Percentiles rank a stretch among this genome's conserved stretches.
These are phyloP conservation scores for Chrysodeixis includens DNA, from an alignment of 2,888 invertebrate genomes.

Conservation along the genomic window DNA sequence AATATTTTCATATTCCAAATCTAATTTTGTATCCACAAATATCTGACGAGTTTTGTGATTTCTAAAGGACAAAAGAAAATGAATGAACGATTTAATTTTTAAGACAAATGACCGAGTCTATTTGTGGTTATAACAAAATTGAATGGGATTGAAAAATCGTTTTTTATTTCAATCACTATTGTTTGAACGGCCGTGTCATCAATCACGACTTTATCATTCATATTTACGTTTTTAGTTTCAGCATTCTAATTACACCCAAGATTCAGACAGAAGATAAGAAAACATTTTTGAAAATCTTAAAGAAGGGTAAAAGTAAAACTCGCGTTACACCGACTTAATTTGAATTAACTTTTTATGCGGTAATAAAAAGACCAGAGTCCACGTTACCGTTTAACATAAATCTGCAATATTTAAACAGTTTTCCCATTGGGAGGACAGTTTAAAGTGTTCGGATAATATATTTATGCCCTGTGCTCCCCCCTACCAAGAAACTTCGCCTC, in stretches of 20 bases:
- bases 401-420: slow-evolving; percentile 81
- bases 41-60: slow-evolving; percentile 17
- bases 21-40: slow-evolving; percentile 11
- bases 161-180: slow-evolving; percentile 24
- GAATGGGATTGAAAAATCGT: slow-evolving; percentile 24
- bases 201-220: slow-evolving; percentile 12
- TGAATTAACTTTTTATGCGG: slow-evolving; percentile 78
- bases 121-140: slow-evolving; percentile 29
- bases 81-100: slow-evolving; percentile 28
- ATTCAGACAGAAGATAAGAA: slow-evolving; percentile 47
- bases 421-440: slow-evolving; percentile 69
- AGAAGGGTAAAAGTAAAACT: slow-evolving; percentile 53
- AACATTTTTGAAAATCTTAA: slow-evolving; percentile 39
- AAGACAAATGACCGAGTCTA: slow-evolving; percentile 25
- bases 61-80: slow-evolving; percentile 17
- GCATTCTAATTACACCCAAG: slow-evolving; percentile 48
- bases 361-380: slow-evolving; percentile 70
- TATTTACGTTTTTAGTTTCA: slow-evolving; percentile 25
- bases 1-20: slow-evolving; percentile 25
- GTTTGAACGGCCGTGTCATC: slow-evolving; percentile 18
- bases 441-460: slow-evolving; percentile 72
- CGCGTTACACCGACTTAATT: slow-evolving; percentile 72
- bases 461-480: slow-evolving; percentile 64
- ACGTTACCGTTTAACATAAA: slow-evolving; percentile 80
- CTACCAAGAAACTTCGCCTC: slow-evolving; percentile 55